Conservation (phyloP, 2,888 invertebrate genomes). For the Antitype chi region DNA sequence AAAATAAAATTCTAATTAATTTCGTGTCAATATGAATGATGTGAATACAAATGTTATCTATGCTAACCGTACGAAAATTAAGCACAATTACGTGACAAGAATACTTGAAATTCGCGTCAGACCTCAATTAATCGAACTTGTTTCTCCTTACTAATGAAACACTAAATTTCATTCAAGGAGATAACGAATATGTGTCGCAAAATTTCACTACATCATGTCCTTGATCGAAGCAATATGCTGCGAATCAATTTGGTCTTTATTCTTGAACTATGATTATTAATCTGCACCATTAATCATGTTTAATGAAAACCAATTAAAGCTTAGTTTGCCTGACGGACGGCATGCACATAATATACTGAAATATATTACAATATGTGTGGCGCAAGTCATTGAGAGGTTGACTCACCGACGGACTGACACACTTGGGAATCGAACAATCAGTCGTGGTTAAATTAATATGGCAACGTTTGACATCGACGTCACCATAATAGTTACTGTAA, state of each 20-base stretch:
- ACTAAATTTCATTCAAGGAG: conserved; percentile 55
- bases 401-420: conserved; percentile 67
- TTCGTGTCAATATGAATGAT: background rate
- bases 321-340: conserved; percentile 62
- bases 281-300: conserved; percentile 73
- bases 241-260: conserved; percentile 54
- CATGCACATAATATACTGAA: conserved; percentile 63
- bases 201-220: conserved; percentile 63
- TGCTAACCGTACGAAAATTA: conserved; percentile 2
- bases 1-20: conserved; percentile 5
- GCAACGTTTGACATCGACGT: conserved; percentile 68
- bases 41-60: conserved; percentile 20
- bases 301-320: conserved; percentile 80
- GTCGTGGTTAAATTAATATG: conserved; percentile 65
- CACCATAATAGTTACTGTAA: conserved; percentile 49
- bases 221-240: conserved; percentile 65
- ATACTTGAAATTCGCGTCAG: conserved; percentile 27
- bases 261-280: conserved; percentile 70
- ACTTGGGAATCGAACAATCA: conserved; percentile 67
- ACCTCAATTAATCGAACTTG: conserved; percentile 41
- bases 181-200: conserved; percentile 50
- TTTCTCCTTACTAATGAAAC: conserved; percentile 19
- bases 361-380: conserved; percentile 62
- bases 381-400: conserved; percentile 69
- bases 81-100: conserved; percentile 10